Base-by-base conservation (phyloP, 2,113 vertebrate species). In the Poeciliopsis prolifica region DNA sequence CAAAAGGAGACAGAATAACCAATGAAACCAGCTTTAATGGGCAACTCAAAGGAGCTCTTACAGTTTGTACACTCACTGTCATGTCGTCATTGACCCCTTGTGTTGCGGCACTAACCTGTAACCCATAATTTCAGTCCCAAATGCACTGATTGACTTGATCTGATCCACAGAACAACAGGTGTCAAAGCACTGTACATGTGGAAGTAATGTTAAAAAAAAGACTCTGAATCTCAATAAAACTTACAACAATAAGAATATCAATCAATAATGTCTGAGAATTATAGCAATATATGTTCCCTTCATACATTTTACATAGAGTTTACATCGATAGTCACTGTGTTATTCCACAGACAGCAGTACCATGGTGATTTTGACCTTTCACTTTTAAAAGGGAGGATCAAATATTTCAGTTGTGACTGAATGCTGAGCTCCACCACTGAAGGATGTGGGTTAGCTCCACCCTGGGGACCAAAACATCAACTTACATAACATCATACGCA, bases 21-120 rank as follows among this genome's bases (percentile, higher is more conserved):
- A 91, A 90, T 86, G 69, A 92, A 88, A 80, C 82, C 88, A 88
- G 79, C 89, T 92, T 92, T 94, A 94, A 93, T 94, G 89, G 91
- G 87, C 86, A 86, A 84, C 76, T 82, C 81, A 70, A 85, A 88
- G 75, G 81, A 91, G 78, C 86, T 88, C 80, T 79, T 85, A 93
- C 90, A 92, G 84, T 88, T 89, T 84, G 74, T 86, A 92, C 89
- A 93, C 54, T 87, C 86, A 89, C 79, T 44, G 14, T 90, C 85
- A 86, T 78, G 77, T 85, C 81, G 72, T 63, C 63, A 79, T 77
- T 80, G 74, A 81, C 86, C 77, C 81, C 54, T 63, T 3, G 67
- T 78, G 72, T 77, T 72, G 78, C 70, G 75, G 72, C 5, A 37
- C 74, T 68, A 64, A 79, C 74, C 79, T 64, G 35, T 68, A 72